These are phyloP conservation scores for Peromyscus californicus DNA, from an alignment of 2,113 vertebrate species.

Conservation along the genomic window DNA sequence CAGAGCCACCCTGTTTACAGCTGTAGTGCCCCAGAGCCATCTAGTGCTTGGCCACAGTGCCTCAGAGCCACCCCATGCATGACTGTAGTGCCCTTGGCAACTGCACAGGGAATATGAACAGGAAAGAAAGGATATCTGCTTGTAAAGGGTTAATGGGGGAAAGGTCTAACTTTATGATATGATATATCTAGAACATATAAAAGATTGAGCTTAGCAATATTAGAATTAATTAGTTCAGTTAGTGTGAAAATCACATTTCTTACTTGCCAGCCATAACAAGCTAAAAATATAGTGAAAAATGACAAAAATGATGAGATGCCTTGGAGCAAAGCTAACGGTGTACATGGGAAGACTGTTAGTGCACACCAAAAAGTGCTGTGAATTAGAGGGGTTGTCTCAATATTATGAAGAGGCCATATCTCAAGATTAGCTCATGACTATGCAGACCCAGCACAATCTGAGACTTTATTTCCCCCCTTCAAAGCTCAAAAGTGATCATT, in stretches of 20 bases:
- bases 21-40: background rate
- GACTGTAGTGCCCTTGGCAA: background rate
- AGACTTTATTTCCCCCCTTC: background rate
- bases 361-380: background rate
- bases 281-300: conserved; percentile 7
- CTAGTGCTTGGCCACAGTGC: no score
- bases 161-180: background rate
- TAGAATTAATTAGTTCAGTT: conserved; percentile 17
- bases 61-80: background rate
- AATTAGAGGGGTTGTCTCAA: background rate
- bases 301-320: background rate
- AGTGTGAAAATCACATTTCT: conserved; percentile 19
- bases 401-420: background rate
- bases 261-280: conserved; percentile 25
- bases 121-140: background rate
- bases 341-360: background rate
- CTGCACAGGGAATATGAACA: background rate
- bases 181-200: background rate
- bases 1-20: background rate
- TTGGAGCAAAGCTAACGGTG: background rate
- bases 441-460: background rate
- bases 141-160: background rate
- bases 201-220: conserved; percentile 3
- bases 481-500: conserved; percentile 1
- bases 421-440: background rate